Percentiles rank a stretch among this genome's conserved stretches.
These are phyloP conservation scores for Luperina testacea DNA, from an alignment of 2,888 invertebrate genomes.

Conservation along the genomic window DNA sequence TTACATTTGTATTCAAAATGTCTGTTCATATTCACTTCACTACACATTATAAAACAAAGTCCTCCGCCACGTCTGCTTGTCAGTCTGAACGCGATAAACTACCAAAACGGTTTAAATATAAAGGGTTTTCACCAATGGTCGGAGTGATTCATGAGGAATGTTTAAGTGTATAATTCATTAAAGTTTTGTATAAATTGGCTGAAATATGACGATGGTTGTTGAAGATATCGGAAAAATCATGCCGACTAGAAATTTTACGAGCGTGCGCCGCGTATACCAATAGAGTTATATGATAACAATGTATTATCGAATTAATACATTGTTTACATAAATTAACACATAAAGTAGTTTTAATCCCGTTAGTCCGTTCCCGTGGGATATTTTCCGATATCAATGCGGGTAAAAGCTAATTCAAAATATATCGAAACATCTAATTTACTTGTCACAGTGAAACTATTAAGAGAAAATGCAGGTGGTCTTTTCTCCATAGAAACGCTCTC, in stretches of 20 bases:
- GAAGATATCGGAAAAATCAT: not conserved
- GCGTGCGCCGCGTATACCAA: not conserved
- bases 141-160: not conserved
- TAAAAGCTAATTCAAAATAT: not conserved
- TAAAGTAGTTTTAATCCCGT: not conserved
- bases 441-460: not conserved
- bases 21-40: not conserved
- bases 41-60: not conserved
- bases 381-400: not conserved
- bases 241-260: not conserved
- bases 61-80: not conserved
- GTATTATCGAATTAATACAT: not conserved
- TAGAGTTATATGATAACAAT: not conserved
- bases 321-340: not conserved
- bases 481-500: too few relatives aligned
- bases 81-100: not conserved
- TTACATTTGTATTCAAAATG: conserved; percentile 11
- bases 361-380: not conserved
- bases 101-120: too few relatives aligned
- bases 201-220: not conserved
- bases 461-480: too few relatives aligned
- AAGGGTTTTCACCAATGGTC: too few relatives aligned
- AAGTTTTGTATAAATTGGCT: not conserved
- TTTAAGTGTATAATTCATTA: not conserved
- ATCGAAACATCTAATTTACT: not conserved